Conservation (phyloP, 2,888 invertebrate species). For the Glyphotaelius pellucidus region DNA sequence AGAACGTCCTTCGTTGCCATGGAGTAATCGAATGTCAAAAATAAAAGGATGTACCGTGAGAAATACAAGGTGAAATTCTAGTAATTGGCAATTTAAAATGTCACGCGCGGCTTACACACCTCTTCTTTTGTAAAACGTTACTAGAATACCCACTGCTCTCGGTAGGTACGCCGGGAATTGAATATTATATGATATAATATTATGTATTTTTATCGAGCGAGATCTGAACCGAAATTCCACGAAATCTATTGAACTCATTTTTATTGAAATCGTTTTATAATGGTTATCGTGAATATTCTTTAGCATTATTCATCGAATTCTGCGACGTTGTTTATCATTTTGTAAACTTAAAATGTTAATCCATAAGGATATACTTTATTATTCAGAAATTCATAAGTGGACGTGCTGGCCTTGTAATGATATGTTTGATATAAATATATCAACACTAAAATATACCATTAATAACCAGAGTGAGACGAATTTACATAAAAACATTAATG, state of each 20-base stretch:
- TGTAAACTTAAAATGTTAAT: too few relatives aligned
- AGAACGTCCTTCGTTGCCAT: constrained; percentile 34
- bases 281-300: background rate
- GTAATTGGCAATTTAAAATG: constrained; percentile 66
- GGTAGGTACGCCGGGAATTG: background rate
- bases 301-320: background rate
- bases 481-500: background rate
- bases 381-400: background rate
- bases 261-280: background rate
- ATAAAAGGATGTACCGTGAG: constrained; percentile 64
- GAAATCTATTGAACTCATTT: background rate
- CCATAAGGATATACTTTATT: background rate
- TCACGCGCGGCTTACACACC: constrained; percentile 64
- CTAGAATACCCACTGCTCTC: constrained; percentile 47
- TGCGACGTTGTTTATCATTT: background rate
- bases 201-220: constrained; percentile 46
- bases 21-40: constrained; percentile 65
- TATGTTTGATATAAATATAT: background rate
- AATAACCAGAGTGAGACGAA: background rate
- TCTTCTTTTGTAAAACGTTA: constrained; percentile 60
- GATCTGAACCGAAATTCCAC: background rate
- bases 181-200: background rate
- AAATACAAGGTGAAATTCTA: constrained; percentile 65
- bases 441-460: background rate
- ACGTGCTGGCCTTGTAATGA: background rate